Evolutionary conservation across 2,113 vertebrate genomes (phyloP).

Genomic region (Falco punctatus): DNA sequence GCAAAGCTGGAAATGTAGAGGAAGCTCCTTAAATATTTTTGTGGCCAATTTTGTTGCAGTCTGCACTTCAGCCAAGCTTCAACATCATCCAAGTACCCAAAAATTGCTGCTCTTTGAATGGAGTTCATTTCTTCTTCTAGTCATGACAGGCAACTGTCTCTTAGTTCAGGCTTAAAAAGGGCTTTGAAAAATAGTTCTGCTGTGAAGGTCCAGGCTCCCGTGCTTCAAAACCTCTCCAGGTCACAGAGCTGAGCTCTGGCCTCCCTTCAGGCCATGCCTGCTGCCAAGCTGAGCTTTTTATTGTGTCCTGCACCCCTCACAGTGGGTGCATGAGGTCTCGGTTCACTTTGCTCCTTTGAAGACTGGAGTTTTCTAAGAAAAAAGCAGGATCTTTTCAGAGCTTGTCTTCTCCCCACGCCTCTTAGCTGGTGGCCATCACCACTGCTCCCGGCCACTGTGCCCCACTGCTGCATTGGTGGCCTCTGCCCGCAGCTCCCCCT

Average conservation of each 20-base stretch:
- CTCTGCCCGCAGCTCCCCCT: background rate
- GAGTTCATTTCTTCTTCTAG: background rate
- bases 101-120: background rate
- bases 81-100: background rate
- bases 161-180: background rate
- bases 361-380: background rate
- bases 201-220: background rate
- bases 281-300: background rate
- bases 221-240: background rate
- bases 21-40: background rate
- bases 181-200: background rate
- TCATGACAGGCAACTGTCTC: background rate
- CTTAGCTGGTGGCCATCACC: background rate
- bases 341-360: background rate
- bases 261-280: background rate
- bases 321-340: fast-evolving
- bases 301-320: fast-evolving
- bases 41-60: background rate
- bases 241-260: background rate
- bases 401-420: fast-evolving
- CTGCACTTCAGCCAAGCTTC: background rate
- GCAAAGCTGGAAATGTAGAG: background rate
- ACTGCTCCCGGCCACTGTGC: background rate
- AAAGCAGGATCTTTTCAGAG: background rate
- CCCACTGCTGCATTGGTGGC: fast-evolving